Evolutionary conservation across 2,888 invertebrate species (phyloP).

Genomic region (Oscheius myriophilus): DNA sequence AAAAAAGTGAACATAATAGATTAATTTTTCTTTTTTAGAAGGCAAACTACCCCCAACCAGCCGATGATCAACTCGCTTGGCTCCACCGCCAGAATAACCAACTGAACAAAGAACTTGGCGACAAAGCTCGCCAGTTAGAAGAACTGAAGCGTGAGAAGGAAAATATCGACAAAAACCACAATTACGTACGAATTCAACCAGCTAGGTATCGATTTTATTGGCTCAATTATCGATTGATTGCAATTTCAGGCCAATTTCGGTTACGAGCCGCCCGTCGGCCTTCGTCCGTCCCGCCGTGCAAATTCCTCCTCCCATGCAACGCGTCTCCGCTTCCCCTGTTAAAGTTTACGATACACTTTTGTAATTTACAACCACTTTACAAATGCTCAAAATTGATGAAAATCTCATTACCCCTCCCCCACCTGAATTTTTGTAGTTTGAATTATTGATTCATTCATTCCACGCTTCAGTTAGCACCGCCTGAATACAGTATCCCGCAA

Average conservation of each 20-base stretch:
- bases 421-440: too few relatives aligned
- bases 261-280: conserved; percentile 51
- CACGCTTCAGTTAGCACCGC: too few relatives aligned
- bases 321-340: conserved; percentile 48
- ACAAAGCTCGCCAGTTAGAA: conserved; percentile 70
- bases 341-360: conserved; percentile 64
- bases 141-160: conserved; percentile 64
- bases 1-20: too few relatives aligned
- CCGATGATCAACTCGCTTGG: conserved; percentile 61
- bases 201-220: not conserved
- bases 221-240: not conserved
- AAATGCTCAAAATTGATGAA: too few relatives aligned
- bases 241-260: conserved; percentile 36
- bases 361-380: conserved; percentile 32
- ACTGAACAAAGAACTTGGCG: conserved; percentile 71
- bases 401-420: too few relatives aligned
- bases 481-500: too few relatives aligned
- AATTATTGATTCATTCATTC: too few relatives aligned
- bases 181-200: conserved; percentile 17
- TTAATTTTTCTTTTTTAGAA: conserved; percentile 4
- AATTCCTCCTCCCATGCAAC: conserved; percentile 34
- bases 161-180: conserved; percentile 22
- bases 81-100: conserved; percentile 72
- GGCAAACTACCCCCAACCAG: conserved; percentile 38
- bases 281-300: conserved; percentile 59